Evolutionary conservation across 1,140 invertebrate genomes (phyloP).

Genomic region (Hyles euphorbiae): DNA sequence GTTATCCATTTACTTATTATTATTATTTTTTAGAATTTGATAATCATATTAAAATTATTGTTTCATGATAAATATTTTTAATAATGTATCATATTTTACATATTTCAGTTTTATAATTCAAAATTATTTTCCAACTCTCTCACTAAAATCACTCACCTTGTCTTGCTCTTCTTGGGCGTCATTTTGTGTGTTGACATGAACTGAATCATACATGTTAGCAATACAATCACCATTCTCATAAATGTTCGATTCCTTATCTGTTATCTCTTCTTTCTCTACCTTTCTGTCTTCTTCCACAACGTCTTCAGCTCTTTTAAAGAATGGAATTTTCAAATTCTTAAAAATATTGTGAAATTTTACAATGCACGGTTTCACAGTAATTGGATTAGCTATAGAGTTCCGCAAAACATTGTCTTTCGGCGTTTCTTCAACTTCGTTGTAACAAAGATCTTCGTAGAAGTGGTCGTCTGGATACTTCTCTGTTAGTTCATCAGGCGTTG

Average conservation of each 20-base stretch:
- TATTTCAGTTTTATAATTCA: too few relatives aligned
- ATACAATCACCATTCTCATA: slow-evolving; percentile 54
- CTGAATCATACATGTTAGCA: slow-evolving; percentile 58
- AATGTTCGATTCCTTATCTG: slow-evolving; percentile 34
- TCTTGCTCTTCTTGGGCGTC: slow-evolving; percentile 24
- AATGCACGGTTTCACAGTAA: slow-evolving; percentile 43
- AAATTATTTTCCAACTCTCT: not conserved
- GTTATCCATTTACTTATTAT: too few relatives aligned
- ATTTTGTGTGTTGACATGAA: slow-evolving; percentile 34
- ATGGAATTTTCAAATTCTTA: slow-evolving; percentile 56
- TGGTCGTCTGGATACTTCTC: slow-evolving; percentile 54
- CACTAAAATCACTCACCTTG: slow-evolving; percentile 23
- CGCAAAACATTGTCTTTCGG: slow-evolving; percentile 6
- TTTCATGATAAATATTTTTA: too few relatives aligned
- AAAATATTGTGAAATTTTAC: slow-evolving; percentile 62
- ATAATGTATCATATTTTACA: too few relatives aligned
- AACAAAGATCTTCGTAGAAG: slow-evolving; percentile 64
- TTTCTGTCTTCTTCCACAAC: slow-evolving; percentile 16
- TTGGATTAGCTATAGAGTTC: slow-evolving; percentile 9
- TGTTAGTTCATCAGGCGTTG: slow-evolving; percentile 36
- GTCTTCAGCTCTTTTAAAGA: slow-evolving; percentile 46
- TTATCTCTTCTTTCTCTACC: slow-evolving; percentile 14
- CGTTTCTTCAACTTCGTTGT: slow-evolving; percentile 40
- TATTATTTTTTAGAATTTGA: too few relatives aligned
- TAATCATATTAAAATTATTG: too few relatives aligned